Conservation (phyloP, 2,888 invertebrate species). For the Disparrhopalites patrizii region DNA sequence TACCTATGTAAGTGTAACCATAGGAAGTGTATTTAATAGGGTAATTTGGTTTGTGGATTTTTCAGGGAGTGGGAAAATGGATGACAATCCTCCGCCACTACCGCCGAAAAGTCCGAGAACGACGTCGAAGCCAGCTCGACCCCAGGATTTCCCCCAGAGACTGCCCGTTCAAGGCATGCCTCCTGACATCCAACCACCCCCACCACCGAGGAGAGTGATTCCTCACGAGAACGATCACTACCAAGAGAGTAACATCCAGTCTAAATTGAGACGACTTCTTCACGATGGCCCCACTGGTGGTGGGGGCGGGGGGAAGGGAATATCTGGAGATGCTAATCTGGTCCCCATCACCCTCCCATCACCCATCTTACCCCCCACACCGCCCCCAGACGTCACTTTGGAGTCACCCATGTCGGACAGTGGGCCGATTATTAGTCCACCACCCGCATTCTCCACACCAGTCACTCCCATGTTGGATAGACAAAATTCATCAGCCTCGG, state of each 20-base stretch:
- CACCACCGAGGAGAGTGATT: slow-evolving; percentile 28
- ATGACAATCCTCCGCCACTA: slow-evolving; percentile 48
- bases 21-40: background rate
- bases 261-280: slow-evolving; percentile 29
- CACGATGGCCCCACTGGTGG: slow-evolving; percentile 45
- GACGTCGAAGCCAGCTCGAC: slow-evolving; percentile 41
- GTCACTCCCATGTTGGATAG: slow-evolving; percentile 47
- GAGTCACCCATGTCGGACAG: slow-evolving; percentile 46
- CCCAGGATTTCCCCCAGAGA: slow-evolving; percentile 45
- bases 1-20: background rate
- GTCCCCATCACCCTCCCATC: slow-evolving; percentile 45
- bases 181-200: slow-evolving; percentile 30
- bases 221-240: slow-evolving; percentile 26
- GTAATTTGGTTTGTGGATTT: background rate
- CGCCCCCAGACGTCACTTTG: slow-evolving; percentile 43
- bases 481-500: slow-evolving; percentile 44
- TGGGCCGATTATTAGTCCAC: slow-evolving; percentile 45
- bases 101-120: slow-evolving; percentile 49
- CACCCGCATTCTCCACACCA: slow-evolving; percentile 46
- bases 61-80: background rate
- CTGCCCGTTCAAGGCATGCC: slow-evolving; percentile 27
- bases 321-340: slow-evolving; percentile 23
- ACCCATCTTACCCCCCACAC: slow-evolving; percentile 43
- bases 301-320: slow-evolving; percentile 35
- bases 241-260: slow-evolving; percentile 22